These are phyloP conservation scores for Thelaira solivaga DNA, from an alignment of 2,888 invertebrate species.

Conservation along the genomic window DNA sequence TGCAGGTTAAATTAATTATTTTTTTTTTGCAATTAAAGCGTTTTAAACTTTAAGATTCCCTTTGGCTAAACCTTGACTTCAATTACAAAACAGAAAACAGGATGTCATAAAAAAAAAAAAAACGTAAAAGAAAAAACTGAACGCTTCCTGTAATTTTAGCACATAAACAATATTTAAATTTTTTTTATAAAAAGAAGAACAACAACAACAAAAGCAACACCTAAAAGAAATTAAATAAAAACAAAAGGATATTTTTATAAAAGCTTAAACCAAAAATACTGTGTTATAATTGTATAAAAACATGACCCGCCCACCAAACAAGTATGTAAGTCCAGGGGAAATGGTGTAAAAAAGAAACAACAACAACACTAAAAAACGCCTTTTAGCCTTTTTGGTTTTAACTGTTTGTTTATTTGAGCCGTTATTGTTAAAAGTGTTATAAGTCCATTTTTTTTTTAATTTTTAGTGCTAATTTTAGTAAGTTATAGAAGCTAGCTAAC, in stretches of 20 bases:
- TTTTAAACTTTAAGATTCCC: no score
- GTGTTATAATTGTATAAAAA: conserved; percentile 60
- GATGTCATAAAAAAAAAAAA: not conserved
- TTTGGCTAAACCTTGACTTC: conserved; percentile 39
- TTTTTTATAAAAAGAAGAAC: not conserved
- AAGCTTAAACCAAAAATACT: conserved; percentile 46
- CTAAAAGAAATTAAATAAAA: no score
- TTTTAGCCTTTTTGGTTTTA: conserved; percentile 28
- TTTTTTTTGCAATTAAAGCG: conserved; percentile 42
- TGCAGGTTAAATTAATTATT: not conserved
- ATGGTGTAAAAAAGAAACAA: not conserved
- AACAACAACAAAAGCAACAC: not conserved
- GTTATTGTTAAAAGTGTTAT: no score
- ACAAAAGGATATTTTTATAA: not conserved
- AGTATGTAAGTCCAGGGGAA: conserved; percentile 42
- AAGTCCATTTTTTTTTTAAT: no score
- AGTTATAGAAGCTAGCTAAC: no score
- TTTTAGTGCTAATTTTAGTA: no score
- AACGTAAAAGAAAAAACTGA: conserved; percentile 1
- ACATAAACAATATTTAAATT: conserved; percentile 49
- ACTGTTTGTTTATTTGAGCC: no score
- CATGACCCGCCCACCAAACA: conserved; percentile 54
- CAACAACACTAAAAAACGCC: conserved; percentile 39
- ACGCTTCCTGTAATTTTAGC: conserved; percentile 48
- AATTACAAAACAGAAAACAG: conserved; percentile 18